These are phyloP conservation scores for Hippasteria phrygiana DNA, from an alignment of 53 echinoderm and acorn worm species.

Conservation along the genomic window DNA sequence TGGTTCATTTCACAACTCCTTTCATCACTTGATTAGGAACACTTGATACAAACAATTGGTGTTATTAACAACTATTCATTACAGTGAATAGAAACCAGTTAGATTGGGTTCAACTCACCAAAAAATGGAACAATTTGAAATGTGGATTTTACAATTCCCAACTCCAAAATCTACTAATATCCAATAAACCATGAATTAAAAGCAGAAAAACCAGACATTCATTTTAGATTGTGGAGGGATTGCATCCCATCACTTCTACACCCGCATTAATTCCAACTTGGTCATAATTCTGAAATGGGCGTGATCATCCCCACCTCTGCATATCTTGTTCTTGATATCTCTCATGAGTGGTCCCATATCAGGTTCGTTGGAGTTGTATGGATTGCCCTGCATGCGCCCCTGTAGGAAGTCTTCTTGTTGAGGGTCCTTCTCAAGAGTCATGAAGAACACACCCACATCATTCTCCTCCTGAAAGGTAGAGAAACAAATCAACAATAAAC, in stretches of 20 bases:
- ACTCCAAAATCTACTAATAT: no score
- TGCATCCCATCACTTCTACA: no score
- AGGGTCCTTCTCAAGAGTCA: slow-evolving; percentile 97
- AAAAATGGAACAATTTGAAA: no score
- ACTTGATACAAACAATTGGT: no score
- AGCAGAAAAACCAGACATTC: neutral
- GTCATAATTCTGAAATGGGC: slow-evolving; percentile 2
- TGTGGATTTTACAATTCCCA: no score
- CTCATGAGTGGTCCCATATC: slow-evolving; percentile 97
- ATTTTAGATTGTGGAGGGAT: neutral
- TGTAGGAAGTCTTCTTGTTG: slow-evolving; percentile 97
- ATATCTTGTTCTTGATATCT: slow-evolving; percentile 99
- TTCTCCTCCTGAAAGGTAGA: slow-evolving; percentile 84
- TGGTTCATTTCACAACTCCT: no score
- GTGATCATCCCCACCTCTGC: slow-evolving; percentile 73
- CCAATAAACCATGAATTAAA: no score
- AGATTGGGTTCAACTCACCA: no score
- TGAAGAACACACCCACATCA: slow-evolving; percentile 96
- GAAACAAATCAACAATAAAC: neutral
- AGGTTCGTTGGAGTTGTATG: slow-evolving; percentile 96
- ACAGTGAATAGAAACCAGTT: no score
- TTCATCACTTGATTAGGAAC: no score
- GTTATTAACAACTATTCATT: no score
- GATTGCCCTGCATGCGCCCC: slow-evolving; percentile 96
- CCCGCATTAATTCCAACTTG: neutral